A percentile compares a stretch with the other conserved stretches of the same genome.
Conservation (phyloP, 2,113 vertebrate genomes). For the Cephalopholis sonnerati region DNA sequence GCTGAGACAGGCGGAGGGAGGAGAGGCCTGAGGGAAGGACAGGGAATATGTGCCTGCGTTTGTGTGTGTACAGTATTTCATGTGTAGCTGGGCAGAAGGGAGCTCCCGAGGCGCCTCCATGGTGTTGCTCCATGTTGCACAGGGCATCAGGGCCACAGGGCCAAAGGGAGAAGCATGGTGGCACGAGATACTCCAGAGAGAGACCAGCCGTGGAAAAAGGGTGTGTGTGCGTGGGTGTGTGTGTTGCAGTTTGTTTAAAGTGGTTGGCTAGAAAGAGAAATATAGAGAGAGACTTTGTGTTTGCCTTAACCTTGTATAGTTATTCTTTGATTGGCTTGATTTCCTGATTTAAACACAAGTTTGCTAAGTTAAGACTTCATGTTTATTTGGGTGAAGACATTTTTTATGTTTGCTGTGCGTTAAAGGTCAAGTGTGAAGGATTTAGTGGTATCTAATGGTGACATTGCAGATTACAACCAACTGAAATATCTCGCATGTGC, state of each 20-base stretch:
- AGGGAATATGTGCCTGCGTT: neutral
- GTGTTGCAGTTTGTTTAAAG: neutral
- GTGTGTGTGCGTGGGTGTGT: neutral
- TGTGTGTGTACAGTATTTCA: conserved; percentile 25
- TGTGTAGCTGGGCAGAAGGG: conserved; percentile 11
- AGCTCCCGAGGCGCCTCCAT: conserved; percentile 21
- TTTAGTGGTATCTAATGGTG: too few species aligned
- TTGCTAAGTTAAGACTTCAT: neutral
- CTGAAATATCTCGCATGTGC: too few species aligned
- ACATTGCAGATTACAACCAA: too few species aligned
- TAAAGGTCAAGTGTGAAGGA: too few species aligned
- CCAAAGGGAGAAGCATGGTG: conserved; percentile 2
- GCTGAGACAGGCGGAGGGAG: conserved; percentile 48
- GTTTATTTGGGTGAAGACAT: neutral
- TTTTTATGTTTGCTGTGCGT: neutral
- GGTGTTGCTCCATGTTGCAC: conserved; percentile 40
- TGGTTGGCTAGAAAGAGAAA: too few species aligned
- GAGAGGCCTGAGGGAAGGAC: conserved; percentile 46
- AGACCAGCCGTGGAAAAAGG: neutral
- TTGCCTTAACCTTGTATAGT: neutral
- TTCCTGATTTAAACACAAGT: neutral
- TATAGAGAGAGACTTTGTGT: neutral
- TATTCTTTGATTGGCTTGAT: neutral
- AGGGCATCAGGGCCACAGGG: neutral
- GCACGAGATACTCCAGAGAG: conserved; percentile 5